phyloP scores from a whole-genome alignment of 1,140 invertebrate genomes.

The Pachypsylla venusta region DNA sequence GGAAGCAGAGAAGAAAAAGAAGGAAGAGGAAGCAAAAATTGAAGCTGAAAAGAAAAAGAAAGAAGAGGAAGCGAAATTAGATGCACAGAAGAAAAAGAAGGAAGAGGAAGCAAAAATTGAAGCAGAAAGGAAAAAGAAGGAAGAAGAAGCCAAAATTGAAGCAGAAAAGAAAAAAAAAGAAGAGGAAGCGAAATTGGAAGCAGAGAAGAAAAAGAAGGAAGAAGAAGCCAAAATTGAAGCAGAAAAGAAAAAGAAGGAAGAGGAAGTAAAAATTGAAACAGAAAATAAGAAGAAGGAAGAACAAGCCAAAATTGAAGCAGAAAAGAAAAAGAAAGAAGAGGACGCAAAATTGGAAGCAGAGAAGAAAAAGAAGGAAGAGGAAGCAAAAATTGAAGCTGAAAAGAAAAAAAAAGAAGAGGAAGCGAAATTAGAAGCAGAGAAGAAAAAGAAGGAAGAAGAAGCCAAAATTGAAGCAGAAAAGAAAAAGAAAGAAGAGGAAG shows the following conservation, averaged over 20 bases:
- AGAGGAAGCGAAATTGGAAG: conserved; percentile 14
- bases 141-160: conserved; percentile 15
- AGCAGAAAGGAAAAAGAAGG: conserved; percentile 14
- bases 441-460: conserved; percentile 15
- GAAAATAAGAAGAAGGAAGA: neutral
- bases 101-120: conserved; percentile 16
- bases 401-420: conserved; percentile 14
- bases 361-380: conserved; percentile 19
- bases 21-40: conserved; percentile 11
- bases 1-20: conserved; percentile 19
- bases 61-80: conserved; percentile 16
- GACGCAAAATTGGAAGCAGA: conserved; percentile 19
- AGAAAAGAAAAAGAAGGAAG: conserved; percentile 10
- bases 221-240: conserved; percentile 18
- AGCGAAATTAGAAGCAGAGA: conserved; percentile 15
- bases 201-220: conserved; percentile 17
- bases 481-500: conserved; percentile 11
- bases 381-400: conserved; percentile 18
- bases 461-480: conserved; percentile 7
- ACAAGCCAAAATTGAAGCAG: neutral
- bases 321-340: conserved; percentile 16
- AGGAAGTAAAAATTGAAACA: neutral
- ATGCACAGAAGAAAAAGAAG: conserved; percentile 15
- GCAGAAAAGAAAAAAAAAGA: conserved; percentile 19
- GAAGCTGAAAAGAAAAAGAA: conserved; percentile 17